These are phyloP conservation scores for Pterocles burchelli DNA, from an alignment of 2,113 vertebrate genomes.

Conservation along the genomic window DNA sequence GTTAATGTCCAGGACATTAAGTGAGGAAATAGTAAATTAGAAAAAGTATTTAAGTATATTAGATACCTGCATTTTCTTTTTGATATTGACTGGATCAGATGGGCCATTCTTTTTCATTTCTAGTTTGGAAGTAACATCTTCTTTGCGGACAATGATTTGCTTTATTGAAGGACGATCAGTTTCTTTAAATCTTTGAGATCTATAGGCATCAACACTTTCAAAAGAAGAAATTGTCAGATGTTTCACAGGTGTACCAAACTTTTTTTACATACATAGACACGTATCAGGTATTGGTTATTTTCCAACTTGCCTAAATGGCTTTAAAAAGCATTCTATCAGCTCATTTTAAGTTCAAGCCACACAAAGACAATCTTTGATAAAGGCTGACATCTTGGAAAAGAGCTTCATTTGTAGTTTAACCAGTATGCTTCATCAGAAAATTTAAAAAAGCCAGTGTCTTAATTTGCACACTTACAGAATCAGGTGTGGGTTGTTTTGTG, in stretches of 20 bases:
- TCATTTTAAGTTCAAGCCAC: background rate
- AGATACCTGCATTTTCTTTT: constrained; percentile 92
- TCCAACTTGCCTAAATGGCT: background rate
- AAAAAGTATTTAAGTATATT: background rate
- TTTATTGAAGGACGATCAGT: constrained; percentile 83
- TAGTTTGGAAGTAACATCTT: constrained; percentile 80
- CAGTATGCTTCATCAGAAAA: background rate
- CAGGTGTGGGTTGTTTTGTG: background rate
- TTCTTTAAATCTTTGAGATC: constrained; percentile 92
- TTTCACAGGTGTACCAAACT: background rate
- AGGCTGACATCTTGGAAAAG: background rate
- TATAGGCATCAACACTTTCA: constrained; percentile 90
- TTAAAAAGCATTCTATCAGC: background rate
- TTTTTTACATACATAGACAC: background rate
- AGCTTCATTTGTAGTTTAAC: background rate
- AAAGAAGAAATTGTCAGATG: background rate
- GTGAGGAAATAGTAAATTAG: background rate
- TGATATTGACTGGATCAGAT: constrained; percentile 79
- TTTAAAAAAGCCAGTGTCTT: background rate
- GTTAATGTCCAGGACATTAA: background rate
- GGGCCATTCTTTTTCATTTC: constrained; percentile 74
- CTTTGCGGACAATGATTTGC: constrained; percentile 89
- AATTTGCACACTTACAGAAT: background rate
- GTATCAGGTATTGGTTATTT: background rate
- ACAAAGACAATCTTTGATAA: background rate